Evolutionary conservation across 2,113 vertebrate species (phyloP), one percentile per base, ranked within the genome.

Genomic region (Centropristis striata): DNA sequence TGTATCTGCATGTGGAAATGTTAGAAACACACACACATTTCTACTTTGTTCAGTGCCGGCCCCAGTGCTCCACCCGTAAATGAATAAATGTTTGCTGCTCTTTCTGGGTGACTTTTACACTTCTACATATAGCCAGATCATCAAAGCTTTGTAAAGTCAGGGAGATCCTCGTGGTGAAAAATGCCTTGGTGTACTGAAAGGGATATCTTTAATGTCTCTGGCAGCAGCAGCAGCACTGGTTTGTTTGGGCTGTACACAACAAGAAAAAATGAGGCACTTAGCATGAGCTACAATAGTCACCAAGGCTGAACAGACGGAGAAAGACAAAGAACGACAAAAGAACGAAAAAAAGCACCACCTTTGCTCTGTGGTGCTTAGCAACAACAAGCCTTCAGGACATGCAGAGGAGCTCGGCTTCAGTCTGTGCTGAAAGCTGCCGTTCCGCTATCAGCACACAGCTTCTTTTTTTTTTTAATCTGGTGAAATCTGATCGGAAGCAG

Each of bases 401-500:
- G 46, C 1, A 23, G 37, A 67, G 14, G 36, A 72, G 28, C 70
- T 54, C 0, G 42, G 42, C 59, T 41, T 3, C 51, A 60, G 61
- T 32, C 28, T 0, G 7, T 37, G 70, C 37, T 65, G 74, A 74
- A 79, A 80, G 69, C 55, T 23, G 58, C 51, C 18, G 14, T 64
- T 76, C 67, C 20, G 42, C 66, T 80, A 78, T 82, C 80, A 60
- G 72, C 42, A 55, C 41, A 10, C 8, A 23, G 64, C 21, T 25
- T 68, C 46, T 44, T 68, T 20, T 23, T 50, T 32, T 50, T 68
- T 46, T 71, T 39, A 77, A 88, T 86, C 70, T 77, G 44, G 23
- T 44, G 47, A 80, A 75, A 87, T 82, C 78, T 87, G 72, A 82
- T 69, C 36, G 23, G 72, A 81, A 83, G 77, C 68, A 37, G 60